phyloP scores from a whole-genome alignment of 2,113 vertebrate genomes.

The Anolis carolinensis region DNA sequence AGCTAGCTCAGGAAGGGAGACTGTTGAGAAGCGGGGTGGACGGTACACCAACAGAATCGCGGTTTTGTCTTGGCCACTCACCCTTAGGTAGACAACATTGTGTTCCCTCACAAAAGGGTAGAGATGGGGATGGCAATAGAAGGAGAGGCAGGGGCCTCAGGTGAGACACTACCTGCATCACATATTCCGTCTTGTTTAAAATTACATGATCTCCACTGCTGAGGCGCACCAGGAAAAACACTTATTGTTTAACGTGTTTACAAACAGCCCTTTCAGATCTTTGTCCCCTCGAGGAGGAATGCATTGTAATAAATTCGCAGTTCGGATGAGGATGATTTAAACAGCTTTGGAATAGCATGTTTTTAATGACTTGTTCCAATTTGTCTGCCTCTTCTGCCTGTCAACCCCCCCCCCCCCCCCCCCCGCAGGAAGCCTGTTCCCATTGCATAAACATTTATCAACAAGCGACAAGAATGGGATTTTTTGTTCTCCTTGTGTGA shows the following conservation, averaged over 20 bases:
- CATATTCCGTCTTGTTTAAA: neutral
- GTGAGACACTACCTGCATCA: neutral
- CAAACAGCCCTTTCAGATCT: conserved; percentile 72
- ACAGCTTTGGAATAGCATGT: conserved; percentile 72
- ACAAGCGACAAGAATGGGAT: neutral
- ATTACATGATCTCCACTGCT: conserved; percentile 12
- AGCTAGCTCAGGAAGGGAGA: too few species aligned
- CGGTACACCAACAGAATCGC: too few species aligned
- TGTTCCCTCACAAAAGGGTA: neutral
- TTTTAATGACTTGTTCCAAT: conserved; percentile 71
- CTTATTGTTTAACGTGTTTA: conserved; percentile 71
- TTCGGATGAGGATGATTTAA: conserved; percentile 68
- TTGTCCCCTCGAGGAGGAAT: conserved; percentile 65
- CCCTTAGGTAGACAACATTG: neutral
- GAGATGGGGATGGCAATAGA: too few species aligned
- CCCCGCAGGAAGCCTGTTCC: conserved; percentile 18
- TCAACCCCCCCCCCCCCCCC: conserved; percentile 60
- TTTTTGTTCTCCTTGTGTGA: neutral
- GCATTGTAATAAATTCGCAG: conserved; percentile 74
- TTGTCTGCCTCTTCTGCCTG: conserved; percentile 64
- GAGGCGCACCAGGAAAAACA: conserved; percentile 27
- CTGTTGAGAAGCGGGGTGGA: too few species aligned
- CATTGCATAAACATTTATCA: conserved; percentile 13
- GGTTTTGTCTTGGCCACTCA: too few species aligned
- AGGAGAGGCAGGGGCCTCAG: neutral